phyloP scores from a whole-genome alignment of 2,888 invertebrate species.

The Agriopis aurantiaria region DNA sequence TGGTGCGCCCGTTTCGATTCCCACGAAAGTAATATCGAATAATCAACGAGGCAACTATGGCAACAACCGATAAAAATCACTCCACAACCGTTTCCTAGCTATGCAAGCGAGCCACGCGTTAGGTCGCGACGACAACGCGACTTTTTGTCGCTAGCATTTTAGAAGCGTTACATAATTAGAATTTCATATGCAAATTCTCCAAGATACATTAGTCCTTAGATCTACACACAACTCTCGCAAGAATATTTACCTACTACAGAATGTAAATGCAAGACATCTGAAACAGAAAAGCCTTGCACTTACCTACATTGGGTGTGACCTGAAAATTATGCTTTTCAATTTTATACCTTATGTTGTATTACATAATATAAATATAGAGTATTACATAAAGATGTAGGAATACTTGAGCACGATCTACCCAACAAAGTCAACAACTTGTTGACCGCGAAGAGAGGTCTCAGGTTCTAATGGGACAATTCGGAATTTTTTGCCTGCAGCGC shows the following conservation, averaged over 20 bases:
- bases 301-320: slow-evolving; percentile 19
- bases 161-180: slow-evolving; percentile 30
- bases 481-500: no score
- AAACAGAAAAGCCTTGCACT: slow-evolving; percentile 24
- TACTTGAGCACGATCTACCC: no score
- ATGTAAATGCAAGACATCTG: slow-evolving; percentile 21
- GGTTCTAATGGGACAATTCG: no score
- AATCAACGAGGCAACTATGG: slow-evolving; percentile 14
- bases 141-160: slow-evolving; percentile 8
- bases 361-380: not conserved
- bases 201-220: slow-evolving; percentile 32
- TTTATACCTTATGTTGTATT: not conserved
- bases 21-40: not conserved
- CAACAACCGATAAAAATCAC: slow-evolving; percentile 16
- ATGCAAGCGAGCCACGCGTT: slow-evolving; percentile 7
- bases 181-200: slow-evolving; percentile 20
- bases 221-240: slow-evolving; percentile 28
- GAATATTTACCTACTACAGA: slow-evolving; percentile 15
- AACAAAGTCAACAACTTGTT: no score
- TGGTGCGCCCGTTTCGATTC: not conserved
- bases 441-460: no score
- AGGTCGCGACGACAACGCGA: slow-evolving; percentile 6
- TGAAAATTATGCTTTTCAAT: not conserved
- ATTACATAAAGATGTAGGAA: no score
- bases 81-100: slow-evolving; percentile 19